Evolutionary conservation across 2,888 invertebrate species (phyloP).

Genomic region (Drosophila villosipedis): DNA sequence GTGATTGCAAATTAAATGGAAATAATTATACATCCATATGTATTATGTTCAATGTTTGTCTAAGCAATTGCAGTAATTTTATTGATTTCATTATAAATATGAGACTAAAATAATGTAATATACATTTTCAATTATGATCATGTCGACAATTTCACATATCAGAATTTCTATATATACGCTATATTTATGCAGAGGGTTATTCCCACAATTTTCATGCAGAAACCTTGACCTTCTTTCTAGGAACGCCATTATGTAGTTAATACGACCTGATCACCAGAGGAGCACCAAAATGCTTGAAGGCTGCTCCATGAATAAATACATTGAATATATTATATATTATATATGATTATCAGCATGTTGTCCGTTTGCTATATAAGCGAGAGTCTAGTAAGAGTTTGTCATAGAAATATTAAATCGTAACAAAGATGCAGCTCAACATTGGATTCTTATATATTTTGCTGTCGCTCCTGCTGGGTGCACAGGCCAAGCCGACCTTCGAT

Average conservation of each 20-base stretch:
- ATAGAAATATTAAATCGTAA: neutral
- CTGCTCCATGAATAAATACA: too few relatives aligned
- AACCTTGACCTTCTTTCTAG: neutral
- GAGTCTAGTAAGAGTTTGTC: conserved; percentile 8
- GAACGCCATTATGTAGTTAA: too few relatives aligned
- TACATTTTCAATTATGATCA: neutral
- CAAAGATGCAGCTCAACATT: conserved; percentile 48
- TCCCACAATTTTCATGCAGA: neutral
- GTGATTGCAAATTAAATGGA: neutral
- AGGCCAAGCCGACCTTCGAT: conserved; percentile 64
- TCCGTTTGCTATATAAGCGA: conserved; percentile 46
- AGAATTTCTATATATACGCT: neutral
- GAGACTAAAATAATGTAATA: too few relatives aligned
- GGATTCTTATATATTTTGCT: conserved; percentile 28
- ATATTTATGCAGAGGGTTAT: neutral
- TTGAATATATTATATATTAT: neutral
- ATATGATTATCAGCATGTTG: conserved; percentile 28
- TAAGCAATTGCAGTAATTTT: too few relatives aligned
- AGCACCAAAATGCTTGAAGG: too few relatives aligned
- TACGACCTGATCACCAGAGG: too few relatives aligned
- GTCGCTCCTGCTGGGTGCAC: conserved; percentile 18
- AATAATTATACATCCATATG: neutral
- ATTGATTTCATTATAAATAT: too few relatives aligned
- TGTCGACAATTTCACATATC: neutral
- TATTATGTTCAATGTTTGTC: too few relatives aligned